Evolutionary conservation across 2,888 invertebrate genomes (phyloP).

Genomic region (Congeria kusceri): DNA sequence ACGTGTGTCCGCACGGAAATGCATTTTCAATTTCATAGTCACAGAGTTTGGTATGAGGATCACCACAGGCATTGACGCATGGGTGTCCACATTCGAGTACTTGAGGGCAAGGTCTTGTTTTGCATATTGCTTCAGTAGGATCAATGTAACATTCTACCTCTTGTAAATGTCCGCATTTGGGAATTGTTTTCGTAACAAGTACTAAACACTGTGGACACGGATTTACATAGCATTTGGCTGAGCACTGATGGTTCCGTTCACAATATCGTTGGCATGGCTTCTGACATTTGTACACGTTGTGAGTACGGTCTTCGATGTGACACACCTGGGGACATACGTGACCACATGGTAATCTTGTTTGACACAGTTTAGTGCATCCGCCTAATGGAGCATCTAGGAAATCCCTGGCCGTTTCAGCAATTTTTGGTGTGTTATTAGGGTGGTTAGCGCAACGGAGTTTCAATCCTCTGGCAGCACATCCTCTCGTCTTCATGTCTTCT

Average conservation of each 20-base stretch:
- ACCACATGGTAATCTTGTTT: constrained; percentile 67
- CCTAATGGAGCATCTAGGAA: constrained; percentile 53
- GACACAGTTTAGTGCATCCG: constrained; percentile 66
- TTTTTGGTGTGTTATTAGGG: constrained; percentile 46
- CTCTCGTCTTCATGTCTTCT: constrained; percentile 29
- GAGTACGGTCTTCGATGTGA: constrained; percentile 82
- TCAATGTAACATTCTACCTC: constrained; percentile 71
- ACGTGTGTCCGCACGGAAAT: constrained; percentile 82
- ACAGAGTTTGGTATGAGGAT: constrained; percentile 6
- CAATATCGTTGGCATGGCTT: constrained; percentile 61
- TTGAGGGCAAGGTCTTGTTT: constrained; percentile 37
- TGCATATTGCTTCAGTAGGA: constrained; percentile 70
- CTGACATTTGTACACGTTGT: constrained; percentile 84
- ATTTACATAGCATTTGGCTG: constrained; percentile 86
- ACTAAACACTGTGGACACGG: constrained; percentile 71
- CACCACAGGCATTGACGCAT: constrained; percentile 60
- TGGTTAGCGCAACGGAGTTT: constrained; percentile 77
- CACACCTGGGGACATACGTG: constrained; percentile 72
- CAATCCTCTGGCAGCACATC: constrained; percentile 48
- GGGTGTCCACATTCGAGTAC: constrained; percentile 66
- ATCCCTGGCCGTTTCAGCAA: constrained; percentile 51
- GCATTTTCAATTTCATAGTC: constrained; percentile 85
- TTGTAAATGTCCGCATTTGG: constrained; percentile 77
- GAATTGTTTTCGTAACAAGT: constrained; percentile 66
- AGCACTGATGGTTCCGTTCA: constrained; percentile 63